Conservation (phyloP, 1,140 invertebrate species). For the Drosophila repletoides region DNA sequence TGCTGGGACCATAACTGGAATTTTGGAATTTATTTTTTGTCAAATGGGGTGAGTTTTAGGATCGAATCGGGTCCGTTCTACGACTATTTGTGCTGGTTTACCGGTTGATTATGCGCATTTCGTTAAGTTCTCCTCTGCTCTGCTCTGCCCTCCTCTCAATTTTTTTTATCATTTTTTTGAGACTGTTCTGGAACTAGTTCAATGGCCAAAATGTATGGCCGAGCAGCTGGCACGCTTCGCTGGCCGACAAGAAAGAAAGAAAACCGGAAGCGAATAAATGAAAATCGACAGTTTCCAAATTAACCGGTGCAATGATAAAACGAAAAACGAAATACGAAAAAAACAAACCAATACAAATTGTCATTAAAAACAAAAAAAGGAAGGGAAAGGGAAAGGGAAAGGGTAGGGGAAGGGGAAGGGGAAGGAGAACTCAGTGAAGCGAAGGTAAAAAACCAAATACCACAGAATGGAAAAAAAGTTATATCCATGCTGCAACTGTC, state of each 20-base stretch:
- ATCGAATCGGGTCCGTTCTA: slow-evolving; percentile 15
- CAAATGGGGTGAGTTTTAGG: slow-evolving; percentile 44
- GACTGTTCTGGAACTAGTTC: slow-evolving; percentile 48
- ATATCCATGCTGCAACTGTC: slow-evolving; percentile 73
- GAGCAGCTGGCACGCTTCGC: slow-evolving; percentile 60
- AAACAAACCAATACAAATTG: slow-evolving; percentile 53
- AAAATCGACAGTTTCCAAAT: slow-evolving; percentile 74
- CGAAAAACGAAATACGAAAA: slow-evolving; percentile 8
- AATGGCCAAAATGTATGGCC: background rate
- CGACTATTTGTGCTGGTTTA: slow-evolving; percentile 63
- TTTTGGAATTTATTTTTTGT: no score
- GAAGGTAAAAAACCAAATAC: slow-evolving; percentile 49
- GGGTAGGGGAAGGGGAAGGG: background rate
- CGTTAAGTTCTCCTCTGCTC: slow-evolving; percentile 4
- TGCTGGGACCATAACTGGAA: slow-evolving; percentile 30
- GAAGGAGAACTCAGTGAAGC: slow-evolving; percentile 40
- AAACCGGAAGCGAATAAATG: slow-evolving; percentile 68
- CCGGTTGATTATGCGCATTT: slow-evolving; percentile 64
- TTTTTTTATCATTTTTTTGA: slow-evolving; percentile 9
- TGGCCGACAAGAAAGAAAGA: slow-evolving; percentile 13
- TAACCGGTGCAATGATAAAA: slow-evolving; percentile 69
- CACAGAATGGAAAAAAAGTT: slow-evolving; percentile 37
- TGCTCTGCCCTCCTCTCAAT: background rate
- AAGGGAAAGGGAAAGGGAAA: background rate
- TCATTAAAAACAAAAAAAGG: slow-evolving; percentile 55